Base-by-base conservation (phyloP, 2,113 vertebrate genomes). In the Lepisosteus osseus region DNA sequence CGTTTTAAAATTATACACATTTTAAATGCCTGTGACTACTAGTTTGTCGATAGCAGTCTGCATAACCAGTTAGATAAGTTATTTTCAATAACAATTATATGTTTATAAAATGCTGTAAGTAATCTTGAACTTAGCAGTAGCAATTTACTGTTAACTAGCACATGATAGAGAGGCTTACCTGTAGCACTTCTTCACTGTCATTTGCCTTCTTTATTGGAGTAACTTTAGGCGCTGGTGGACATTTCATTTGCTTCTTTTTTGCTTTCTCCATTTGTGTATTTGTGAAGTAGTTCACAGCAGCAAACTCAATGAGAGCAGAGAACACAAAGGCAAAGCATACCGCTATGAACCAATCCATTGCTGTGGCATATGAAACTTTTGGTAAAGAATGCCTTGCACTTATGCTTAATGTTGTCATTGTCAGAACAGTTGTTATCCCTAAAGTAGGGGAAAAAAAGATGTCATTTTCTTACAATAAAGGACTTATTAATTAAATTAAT, bases 341-440 rank as follows among this genome's bases (percentile, higher is more conserved):
- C 0, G 97, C 97, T 75, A 99, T 99, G 86, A 99, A 99, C 97
- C 97, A 99, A 87, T 99, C 97, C 97, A 99, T 99, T 54, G 97
- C 97, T 0, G 97, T 99, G 73, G 97, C 97, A 6, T 99, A 99
- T 7, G 97, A 99, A 68, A 99, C 97, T 90, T 99, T 99, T 61
- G 97, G 97, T 74, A 99, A 87, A 29, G 97, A 99, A 83, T 99
- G 97, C 70, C 97, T 92, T 4, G 97, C 97, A n/a, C 97, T 99
- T 92, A 99, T 99, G 74, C 96, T 98, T 72, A 98, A 86, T 0
- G 97, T 99, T 0, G 97, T 99, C 97, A 99, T 99, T 63, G 97
- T 99, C 83, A 99, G 93, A 70, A 99, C 97, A 0, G 97, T 99
- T 68, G 97, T 99, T 82, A 99, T 99, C 68, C 97, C 97, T 99